phyloP scores from a whole-genome alignment of 2,113 vertebrate species.

The Gadus macrocephalus region DNA sequence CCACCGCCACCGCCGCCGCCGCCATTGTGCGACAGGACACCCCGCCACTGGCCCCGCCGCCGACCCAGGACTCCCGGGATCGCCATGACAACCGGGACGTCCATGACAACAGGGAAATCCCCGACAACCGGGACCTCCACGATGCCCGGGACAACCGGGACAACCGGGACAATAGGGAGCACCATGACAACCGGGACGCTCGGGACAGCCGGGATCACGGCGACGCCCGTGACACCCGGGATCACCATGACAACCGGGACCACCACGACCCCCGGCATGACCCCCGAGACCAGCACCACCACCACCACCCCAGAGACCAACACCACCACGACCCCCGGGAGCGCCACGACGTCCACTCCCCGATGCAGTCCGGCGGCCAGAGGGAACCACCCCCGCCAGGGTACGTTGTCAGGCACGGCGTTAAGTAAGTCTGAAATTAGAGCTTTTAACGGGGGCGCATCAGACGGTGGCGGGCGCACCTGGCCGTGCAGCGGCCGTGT shows the following conservation, averaged over 20 bases:
- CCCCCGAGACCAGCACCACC: constrained; percentile 29
- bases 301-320: constrained; percentile 19
- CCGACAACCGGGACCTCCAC: not conserved
- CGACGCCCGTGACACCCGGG: constrained; percentile 26
- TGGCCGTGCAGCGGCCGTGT: not conserved
- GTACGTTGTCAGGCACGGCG: constrained; percentile 30
- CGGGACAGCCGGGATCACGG: no score
- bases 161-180: not conserved
- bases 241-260: constrained; percentile 9
- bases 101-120: not conserved
- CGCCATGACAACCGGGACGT: not conserved
- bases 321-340: constrained; percentile 28
- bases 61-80: constrained; percentile 4
- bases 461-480: not conserved
- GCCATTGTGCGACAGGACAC: not conserved
- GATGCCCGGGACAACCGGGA: no score
- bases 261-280: constrained; percentile 9
- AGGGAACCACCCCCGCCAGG: constrained; percentile 74
- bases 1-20: not conserved
- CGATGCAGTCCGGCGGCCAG: constrained; percentile 74
- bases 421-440: not conserved
- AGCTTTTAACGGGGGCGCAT: not conserved
- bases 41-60: constrained; percentile 30
- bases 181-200: constrained; percentile 23
- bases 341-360: constrained; percentile 49